Base-by-base conservation (phyloP, 2,888 invertebrate species). In the Phlogophora meticulosa region DNA sequence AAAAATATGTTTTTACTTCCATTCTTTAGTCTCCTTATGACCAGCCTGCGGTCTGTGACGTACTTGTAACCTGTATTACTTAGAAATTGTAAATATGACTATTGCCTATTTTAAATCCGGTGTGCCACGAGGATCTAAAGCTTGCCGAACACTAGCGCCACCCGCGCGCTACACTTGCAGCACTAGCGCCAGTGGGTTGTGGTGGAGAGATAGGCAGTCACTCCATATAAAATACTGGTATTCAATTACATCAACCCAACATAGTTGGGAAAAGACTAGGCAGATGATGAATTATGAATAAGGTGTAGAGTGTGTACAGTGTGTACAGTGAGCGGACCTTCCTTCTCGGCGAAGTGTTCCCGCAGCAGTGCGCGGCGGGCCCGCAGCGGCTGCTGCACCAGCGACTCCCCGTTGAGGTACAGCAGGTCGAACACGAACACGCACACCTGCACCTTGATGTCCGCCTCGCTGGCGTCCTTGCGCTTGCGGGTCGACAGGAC, bases 341-440 rank as follows among this genome's bases (percentile, higher is more conserved):
- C 96, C 0, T 96, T 91, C 89, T 97, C 97, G 67, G 94, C 94
- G 88, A 99, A 98, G 88, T 98, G 94, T 40, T 97, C 96, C 80
- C 96, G 92, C 1, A 99, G 93, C 64, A 98, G 91, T 24, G 95
- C 92, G n/a, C 99, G 96, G 0, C 99, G 95, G 82, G 97, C 96
- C 0, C 95, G 90, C 72, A 99, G 97, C 7, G 99, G 97, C 73
- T 97, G 95, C 55, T 96, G 96, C 0, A 99, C 98, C 34, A 99
- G 95, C 3, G 99, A 94, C 83, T 97, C 95, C 0, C 98, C 99
- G 95, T 99, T 99, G 13, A 99, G 95, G 90, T 97, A 99, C 22
- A 99, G 95, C 81, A 99, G 94, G 96, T 99, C 99, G 93, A 99
- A 99, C 92, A 99, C 98, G 93, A 98, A 99, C 36, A 99, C 97